Conservation (phyloP, 1,140 invertebrate species). For the Centruroides sculpturatus region DNA sequence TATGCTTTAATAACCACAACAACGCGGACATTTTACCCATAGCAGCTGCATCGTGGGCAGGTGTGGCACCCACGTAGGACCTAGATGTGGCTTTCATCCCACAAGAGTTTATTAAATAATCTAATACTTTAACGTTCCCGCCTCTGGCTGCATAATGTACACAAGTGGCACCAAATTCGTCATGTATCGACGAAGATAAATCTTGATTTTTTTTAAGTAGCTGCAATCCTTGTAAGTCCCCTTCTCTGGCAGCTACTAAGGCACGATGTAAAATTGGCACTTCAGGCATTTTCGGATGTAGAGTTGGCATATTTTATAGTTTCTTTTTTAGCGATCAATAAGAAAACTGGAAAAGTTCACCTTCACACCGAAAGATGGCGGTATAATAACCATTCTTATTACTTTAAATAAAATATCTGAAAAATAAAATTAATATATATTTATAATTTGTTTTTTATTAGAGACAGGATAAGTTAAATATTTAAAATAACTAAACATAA, state of each 20-base stretch:
- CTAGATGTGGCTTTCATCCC: slow-evolving; percentile 22
- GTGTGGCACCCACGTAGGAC: slow-evolving; percentile 28
- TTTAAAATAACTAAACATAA: too few species aligned
- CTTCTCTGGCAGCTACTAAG: slow-evolving; percentile 19
- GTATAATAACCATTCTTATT: too few species aligned
- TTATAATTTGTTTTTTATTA: too few species aligned
- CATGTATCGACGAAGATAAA: slow-evolving; percentile 18
- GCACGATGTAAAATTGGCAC: slow-evolving; percentile 17
- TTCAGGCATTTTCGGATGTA: slow-evolving; percentile 8
- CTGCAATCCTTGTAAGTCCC: slow-evolving; percentile 19
- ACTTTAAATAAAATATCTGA: too few species aligned
- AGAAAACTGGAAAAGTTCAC: too few species aligned
- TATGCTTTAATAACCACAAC: slow-evolving; percentile 29
- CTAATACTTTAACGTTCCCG: slow-evolving; percentile 24
- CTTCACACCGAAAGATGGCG: too few species aligned
- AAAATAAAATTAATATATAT: too few species aligned
- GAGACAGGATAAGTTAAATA: too few species aligned
- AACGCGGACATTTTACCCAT: slow-evolving; percentile 29
- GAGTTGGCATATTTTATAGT: not conserved
- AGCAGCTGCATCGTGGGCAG: slow-evolving; percentile 33
- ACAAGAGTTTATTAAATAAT: slow-evolving; percentile 24
- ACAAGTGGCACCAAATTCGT: slow-evolving; percentile 28
- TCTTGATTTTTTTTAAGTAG: slow-evolving; percentile 15
- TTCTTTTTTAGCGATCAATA: too few species aligned
- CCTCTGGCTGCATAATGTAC: slow-evolving; percentile 33